phyloP scores from a whole-genome alignment of 2,888 invertebrate species.

The Plagiodera versicolora region DNA sequence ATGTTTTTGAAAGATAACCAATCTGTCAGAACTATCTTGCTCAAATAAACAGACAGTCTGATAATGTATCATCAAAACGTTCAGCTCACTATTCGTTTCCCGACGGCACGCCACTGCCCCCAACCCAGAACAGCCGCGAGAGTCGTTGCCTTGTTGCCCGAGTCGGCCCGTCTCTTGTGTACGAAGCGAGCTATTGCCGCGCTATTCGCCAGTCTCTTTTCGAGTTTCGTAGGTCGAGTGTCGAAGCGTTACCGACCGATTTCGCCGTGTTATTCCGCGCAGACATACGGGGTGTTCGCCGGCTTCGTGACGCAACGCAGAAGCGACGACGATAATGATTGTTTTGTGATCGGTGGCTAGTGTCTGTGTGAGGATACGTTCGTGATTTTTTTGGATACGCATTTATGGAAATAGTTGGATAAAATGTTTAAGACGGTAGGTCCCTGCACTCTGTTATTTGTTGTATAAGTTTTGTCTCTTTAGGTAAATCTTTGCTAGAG shows the following conservation, averaged over 20 bases:
- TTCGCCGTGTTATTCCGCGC: constrained; percentile 7
- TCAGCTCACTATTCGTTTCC: too few relatives aligned
- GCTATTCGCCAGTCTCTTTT: constrained; percentile 13
- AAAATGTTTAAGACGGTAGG: constrained; percentile 26
- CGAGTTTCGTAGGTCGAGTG: constrained; percentile 2
- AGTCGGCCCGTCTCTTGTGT: constrained; percentile 4
- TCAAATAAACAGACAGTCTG: too few relatives aligned
- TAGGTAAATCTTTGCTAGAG: too few relatives aligned
- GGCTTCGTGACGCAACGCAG: neutral
- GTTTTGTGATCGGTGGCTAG: constrained; percentile 5
- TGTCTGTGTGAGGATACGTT: constrained; percentile 2
- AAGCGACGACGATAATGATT: too few relatives aligned
- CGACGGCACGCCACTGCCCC: constrained; percentile 20
- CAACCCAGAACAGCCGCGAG: constrained; percentile 26
- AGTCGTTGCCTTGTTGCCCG: constrained; percentile 26
- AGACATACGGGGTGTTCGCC: constrained; percentile 6
- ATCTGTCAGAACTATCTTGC: too few relatives aligned
- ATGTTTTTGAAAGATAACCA: too few relatives aligned
- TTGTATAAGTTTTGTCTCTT: too few relatives aligned
- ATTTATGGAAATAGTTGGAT: constrained; percentile 18
- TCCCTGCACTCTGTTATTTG: too few relatives aligned
- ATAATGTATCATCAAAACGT: too few relatives aligned
- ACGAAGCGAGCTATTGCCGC: constrained; percentile 11
- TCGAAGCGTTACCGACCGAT: neutral
- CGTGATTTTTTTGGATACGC: constrained; percentile 8